phyloP scores from a whole-genome alignment of 2,113 vertebrate genomes.

The Megalops atlanticus region DNA sequence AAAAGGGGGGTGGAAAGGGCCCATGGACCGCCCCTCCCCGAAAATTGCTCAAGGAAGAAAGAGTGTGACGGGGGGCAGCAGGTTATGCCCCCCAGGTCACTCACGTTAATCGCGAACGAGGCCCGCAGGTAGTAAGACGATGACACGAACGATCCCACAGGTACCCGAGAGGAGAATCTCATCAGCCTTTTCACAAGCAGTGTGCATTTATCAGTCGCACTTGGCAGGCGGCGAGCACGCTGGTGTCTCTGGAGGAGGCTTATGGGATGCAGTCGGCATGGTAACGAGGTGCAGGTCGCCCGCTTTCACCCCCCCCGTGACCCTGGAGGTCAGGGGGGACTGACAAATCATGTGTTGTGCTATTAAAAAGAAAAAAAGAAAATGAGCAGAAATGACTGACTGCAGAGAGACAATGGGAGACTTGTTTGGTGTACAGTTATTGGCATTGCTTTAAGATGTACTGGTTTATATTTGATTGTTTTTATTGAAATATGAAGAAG shows the following conservation, averaged over 20 bases:
- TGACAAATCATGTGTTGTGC: slow-evolving; percentile 67
- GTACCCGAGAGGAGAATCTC: not conserved
- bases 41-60: not conserved
- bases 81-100: slow-evolving; percentile 56
- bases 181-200: not conserved
- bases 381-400: slow-evolving; percentile 31
- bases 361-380: slow-evolving; percentile 34
- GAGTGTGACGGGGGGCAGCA: slow-evolving; percentile 49
- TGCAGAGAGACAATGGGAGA: not conserved
- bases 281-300: slow-evolving; percentile 66
- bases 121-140: slow-evolving; percentile 21
- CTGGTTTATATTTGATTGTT: slow-evolving; percentile 41
- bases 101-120: slow-evolving; percentile 53
- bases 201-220: not conserved
- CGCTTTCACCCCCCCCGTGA: slow-evolving; percentile 31
- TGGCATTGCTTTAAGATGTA: slow-evolving; percentile 13
- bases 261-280: slow-evolving; percentile 6
- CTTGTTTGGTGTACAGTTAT: slow-evolving; percentile 10
- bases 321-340: slow-evolving; percentile 66
- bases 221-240: not conserved
- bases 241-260: too few relatives aligned
- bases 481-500: slow-evolving; percentile 38
- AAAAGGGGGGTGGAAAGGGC: not conserved
- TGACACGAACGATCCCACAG: not conserved
- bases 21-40: not conserved